These are phyloP conservation scores for Silurus meridionalis DNA, from an alignment of 2,113 vertebrate genomes.

Conservation along the genomic window DNA sequence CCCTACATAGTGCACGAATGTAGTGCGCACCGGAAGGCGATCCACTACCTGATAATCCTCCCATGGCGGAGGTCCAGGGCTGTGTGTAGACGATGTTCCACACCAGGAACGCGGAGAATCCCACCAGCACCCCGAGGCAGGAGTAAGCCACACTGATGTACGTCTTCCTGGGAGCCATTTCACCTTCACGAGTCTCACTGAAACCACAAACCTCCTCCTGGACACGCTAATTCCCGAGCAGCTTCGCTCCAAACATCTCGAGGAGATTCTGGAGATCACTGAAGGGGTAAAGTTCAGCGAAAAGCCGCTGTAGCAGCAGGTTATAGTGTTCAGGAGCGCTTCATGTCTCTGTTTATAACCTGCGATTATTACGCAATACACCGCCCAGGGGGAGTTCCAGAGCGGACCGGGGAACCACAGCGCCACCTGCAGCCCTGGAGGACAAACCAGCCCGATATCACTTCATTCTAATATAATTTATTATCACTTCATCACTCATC, in stretches of 20 bases:
- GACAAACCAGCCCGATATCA: neutral
- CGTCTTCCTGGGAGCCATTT: constrained; percentile 67
- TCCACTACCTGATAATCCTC: constrained; percentile 84
- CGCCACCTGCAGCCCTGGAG: neutral
- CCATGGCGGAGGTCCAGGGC: constrained; percentile 85
- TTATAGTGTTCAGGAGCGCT: neutral
- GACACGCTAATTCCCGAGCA: neutral
- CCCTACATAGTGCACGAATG: neutral
- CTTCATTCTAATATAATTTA: too few species aligned
- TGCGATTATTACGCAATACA: neutral
- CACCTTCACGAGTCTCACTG: neutral
- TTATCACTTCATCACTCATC: too few species aligned
- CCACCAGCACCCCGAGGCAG: constrained; percentile 72
- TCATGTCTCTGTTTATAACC: neutral
- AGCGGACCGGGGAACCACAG: neutral
- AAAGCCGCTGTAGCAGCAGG: neutral
- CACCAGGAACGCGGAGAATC: constrained; percentile 81
- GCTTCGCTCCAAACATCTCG: neutral
- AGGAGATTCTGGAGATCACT: too few species aligned
- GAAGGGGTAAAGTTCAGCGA: neutral
- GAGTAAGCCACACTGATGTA: constrained; percentile 78
- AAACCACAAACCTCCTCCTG: neutral
- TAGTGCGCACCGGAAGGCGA: neutral
- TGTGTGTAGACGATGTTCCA: constrained; percentile 84
- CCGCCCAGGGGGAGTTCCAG: constrained; percentile 1